Base-by-base conservation (phyloP, 2,888 invertebrate species). In the Beris morrisii region DNA sequence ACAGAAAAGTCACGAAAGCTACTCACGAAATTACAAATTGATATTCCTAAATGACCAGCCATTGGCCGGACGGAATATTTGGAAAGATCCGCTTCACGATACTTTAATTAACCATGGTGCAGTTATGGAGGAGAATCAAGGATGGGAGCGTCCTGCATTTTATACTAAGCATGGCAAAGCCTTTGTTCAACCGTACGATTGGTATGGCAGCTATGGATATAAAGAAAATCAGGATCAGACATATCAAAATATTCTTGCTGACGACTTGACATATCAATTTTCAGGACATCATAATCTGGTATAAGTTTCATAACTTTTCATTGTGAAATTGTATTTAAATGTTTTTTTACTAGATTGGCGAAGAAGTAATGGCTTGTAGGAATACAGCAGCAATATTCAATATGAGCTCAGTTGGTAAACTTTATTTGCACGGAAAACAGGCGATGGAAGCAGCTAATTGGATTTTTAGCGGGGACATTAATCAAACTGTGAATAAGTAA, bases 61-160 rank as follows among this genome's bases (percentile, higher is more conserved):
- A 1, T 78, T 95, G 57, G 91, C 92, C 1, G 92, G 92, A 0
- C 82, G 95, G 43, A 90, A 89, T 75, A 84, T 87, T 69, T 84
- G 85, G 71, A 86, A 83, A 69, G 88, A 87, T 76, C 85, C 88
- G 5, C 85, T 92, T 69, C 88, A 91, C 75, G 83, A 76, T 0
- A 74, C 78, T 45, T 81, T 95, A 73, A 81, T 91, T 15, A 84
- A 88, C 11, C 84, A 85, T 64, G 94, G 94, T 1, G 95, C 94
- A 0, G 88, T 95, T 31, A 95, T 92, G 90, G 92, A 95, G 77
- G 88, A 93, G 73, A 85, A 91, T 6, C 91, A 81, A 67, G 81
- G 95, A 0, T 95, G 93, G 91, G 95, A 95, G 77, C 82, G 94
- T 69, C 94, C 95, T 0, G 93, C 90, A 0, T 95, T 92, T 85